Conservation (phyloP, 1,140 invertebrate species). For the Globodera ellingtonae region DNA sequence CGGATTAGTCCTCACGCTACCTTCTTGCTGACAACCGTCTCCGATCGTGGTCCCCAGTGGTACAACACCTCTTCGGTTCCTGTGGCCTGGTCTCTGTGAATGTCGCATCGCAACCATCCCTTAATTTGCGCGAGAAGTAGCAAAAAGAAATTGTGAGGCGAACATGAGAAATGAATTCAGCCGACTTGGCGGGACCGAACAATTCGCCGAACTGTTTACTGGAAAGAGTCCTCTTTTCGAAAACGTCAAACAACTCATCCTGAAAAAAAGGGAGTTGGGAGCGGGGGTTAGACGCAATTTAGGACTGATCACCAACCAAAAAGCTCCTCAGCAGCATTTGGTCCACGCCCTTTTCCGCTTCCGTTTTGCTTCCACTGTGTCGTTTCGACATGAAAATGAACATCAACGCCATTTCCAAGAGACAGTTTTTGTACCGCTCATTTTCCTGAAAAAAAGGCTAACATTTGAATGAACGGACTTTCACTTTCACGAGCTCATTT, state of each 20-base stretch:
- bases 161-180: slow-evolving; percentile 27
- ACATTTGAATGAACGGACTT: too few relatives aligned
- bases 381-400: slow-evolving; percentile 22
- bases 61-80: not conserved
- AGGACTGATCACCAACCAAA: slow-evolving; percentile 3
- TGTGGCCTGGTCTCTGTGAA: not conserved
- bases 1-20: not conserved
- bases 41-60: slow-evolving; percentile 21
- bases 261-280: not conserved
- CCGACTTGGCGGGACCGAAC: slow-evolving; percentile 15
- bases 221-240: not conserved
- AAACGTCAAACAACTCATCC: slow-evolving; percentile 13
- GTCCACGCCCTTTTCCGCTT: slow-evolving; percentile 14
- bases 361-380: slow-evolving; percentile 2
- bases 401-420: slow-evolving; percentile 10
- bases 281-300: too few relatives aligned
- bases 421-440: slow-evolving; percentile 5
- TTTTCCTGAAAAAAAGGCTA: not conserved
- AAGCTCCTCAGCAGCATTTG: slow-evolving; percentile 14
- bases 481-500: not conserved
- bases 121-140: not conserved
- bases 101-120: slow-evolving; percentile 22
- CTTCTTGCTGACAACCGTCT: slow-evolving; percentile 20
- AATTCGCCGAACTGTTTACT: slow-evolving; percentile 14
- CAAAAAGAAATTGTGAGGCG: not conserved